phyloP scores from a whole-genome alignment of 2,888 invertebrate genomes.

The Peribatodes rhomboidaria region DNA sequence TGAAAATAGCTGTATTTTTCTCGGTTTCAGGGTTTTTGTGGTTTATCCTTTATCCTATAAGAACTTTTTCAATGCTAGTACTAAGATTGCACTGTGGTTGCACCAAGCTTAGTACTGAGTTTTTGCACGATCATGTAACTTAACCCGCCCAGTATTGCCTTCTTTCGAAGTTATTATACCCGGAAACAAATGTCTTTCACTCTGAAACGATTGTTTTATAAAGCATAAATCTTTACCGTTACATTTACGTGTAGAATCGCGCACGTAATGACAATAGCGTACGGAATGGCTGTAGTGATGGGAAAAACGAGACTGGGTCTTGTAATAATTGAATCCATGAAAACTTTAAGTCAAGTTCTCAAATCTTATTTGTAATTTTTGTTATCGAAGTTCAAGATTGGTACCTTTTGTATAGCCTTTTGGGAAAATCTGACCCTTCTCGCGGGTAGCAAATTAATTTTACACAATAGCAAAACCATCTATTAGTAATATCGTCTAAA shows the following conservation, averaged over 20 bases:
- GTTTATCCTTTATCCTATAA: too few relatives aligned
- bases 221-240: conserved; percentile 36
- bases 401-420: neutral
- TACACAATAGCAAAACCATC: too few relatives aligned
- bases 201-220: conserved; percentile 39
- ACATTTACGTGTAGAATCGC: conserved; percentile 44
- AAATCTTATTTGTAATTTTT: too few relatives aligned
- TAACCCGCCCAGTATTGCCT: neutral
- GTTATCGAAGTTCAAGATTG: neutral
- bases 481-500: too few relatives aligned
- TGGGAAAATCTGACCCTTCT: neutral
- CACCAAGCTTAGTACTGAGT: neutral
- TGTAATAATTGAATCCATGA: too few relatives aligned
- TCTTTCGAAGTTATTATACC: conserved; percentile 20
- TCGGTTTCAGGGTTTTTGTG: too few relatives aligned
- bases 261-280: conserved; percentile 43
- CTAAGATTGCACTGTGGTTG: conserved; percentile 1
- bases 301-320: conserved; percentile 21
- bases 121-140: neutral
- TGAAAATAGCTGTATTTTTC: too few relatives aligned
- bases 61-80: too few relatives aligned
- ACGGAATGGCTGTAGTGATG: conserved; percentile 34
- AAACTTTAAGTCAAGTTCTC: too few relatives aligned
- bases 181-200: conserved; percentile 34
- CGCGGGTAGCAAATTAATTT: too few relatives aligned